phyloP scores from a whole-genome alignment of 1,140 invertebrate genomes.

The Hycleus cichorii region DNA sequence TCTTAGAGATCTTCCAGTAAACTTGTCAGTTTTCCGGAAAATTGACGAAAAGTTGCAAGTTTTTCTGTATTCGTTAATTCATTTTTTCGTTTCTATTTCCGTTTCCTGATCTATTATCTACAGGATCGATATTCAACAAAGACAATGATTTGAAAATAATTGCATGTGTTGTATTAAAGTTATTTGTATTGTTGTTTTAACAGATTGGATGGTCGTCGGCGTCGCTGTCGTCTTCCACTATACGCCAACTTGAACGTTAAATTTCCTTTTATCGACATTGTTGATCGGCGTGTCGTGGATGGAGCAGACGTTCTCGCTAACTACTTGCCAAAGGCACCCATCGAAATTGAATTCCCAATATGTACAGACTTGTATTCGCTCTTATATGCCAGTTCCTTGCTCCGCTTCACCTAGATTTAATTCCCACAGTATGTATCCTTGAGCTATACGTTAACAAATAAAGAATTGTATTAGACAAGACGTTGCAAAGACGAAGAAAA shows the following conservation, averaged over 20 bases:
- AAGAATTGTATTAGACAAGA: slow-evolving; percentile 15
- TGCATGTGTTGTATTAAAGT: not conserved
- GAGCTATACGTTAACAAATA: slow-evolving; percentile 17
- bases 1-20: too few species aligned
- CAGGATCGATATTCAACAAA: too few species aligned
- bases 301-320: slow-evolving; percentile 25
- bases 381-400: slow-evolving; percentile 21
- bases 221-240: too few species aligned
- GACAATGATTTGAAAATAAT: too few species aligned
- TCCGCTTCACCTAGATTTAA: slow-evolving; percentile 25
- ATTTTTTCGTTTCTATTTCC: too few species aligned
- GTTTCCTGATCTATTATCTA: too few species aligned
- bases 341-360: slow-evolving; percentile 27
- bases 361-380: slow-evolving; percentile 13
- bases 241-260: slow-evolving; percentile 12
- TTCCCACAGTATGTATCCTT: slow-evolving; percentile 19
- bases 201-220: not conserved
- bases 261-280: slow-evolving; percentile 17
- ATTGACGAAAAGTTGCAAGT: too few species aligned
- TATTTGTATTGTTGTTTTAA: not conserved
- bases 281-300: slow-evolving; percentile 17
- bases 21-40: too few species aligned
- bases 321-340: slow-evolving; percentile 22
- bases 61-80: too few species aligned
- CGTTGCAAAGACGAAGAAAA: too few species aligned